phyloP scores from a whole-genome alignment of 1,140 invertebrate genomes.

The Zaprionus taronus region DNA sequence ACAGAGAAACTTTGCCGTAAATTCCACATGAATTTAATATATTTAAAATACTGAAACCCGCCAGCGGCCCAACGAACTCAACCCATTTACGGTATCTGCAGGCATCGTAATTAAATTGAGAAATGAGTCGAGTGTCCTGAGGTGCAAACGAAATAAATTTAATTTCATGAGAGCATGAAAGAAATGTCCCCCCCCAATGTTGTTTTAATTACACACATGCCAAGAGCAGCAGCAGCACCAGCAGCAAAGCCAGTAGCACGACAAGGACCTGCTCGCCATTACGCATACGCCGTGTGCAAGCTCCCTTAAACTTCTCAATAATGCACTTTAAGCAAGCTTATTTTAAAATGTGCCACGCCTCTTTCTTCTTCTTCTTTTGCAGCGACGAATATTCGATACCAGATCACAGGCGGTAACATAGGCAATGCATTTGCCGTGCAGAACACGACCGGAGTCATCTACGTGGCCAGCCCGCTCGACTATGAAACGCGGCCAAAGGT shows the following conservation, averaged over 20 bases:
- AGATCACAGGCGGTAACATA: slow-evolving; percentile 91
- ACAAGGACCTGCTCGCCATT: slow-evolving; percentile 21
- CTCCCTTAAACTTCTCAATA: slow-evolving; percentile 28
- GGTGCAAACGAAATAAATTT: slow-evolving; percentile 37
- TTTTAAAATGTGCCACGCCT: slow-evolving; percentile 11
- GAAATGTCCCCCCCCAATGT: slow-evolving; percentile 23
- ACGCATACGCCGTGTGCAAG: slow-evolving; percentile 40
- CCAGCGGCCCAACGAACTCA: not conserved
- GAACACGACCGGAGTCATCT: slow-evolving; percentile 90
- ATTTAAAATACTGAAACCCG: not conserved
- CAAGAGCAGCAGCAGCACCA: slow-evolving; percentile 23
- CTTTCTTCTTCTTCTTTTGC: slow-evolving; percentile 71
- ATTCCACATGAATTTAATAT: slow-evolving; percentile 3
- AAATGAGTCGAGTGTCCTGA: slow-evolving; percentile 15
- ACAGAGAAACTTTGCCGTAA: not conserved
- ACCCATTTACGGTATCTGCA: not conserved
- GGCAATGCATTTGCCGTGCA: slow-evolving; percentile 91
- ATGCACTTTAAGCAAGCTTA: slow-evolving; percentile 10
- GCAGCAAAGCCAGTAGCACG: not conserved
- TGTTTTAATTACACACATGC: slow-evolving; percentile 38
- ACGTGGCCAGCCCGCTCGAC: slow-evolving; percentile 89
- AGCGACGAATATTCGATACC: slow-evolving; percentile 91
- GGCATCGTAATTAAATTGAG: slow-evolving; percentile 37
- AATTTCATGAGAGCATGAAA: slow-evolving; percentile 33
- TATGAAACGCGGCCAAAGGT: slow-evolving; percentile 91